Base-by-base conservation (phyloP, 2,888 invertebrate species). In the Agrochola circellaris region DNA sequence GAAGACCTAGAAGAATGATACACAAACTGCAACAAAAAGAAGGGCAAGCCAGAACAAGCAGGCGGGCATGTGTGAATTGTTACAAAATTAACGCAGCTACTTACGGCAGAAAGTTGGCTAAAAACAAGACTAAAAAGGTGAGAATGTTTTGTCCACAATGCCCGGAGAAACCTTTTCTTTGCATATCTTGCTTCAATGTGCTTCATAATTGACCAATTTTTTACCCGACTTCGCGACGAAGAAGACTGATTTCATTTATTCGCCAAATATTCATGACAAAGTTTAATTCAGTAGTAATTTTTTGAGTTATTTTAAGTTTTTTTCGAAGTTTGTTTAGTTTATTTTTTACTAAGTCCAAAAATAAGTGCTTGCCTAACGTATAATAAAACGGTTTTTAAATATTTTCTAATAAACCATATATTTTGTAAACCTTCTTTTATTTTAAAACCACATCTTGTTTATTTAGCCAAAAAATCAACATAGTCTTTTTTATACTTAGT, bases 81-180 rank as follows among this genome's bases (percentile, higher is more conserved):
- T 81, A 78, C 74, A 81, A 81, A 80, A 73, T 42, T 61, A 77
- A 79, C 23, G 69, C 13, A 66, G 61, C 58, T 73, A 48, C 75
- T 69, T 76, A 67, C 67, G 77, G 77, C 60, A 77, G 69, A 75
- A 77, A 77, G 11, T 64, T 74, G 61, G 73, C 83, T n/a, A 81
- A 81, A 73, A 83, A 83, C 64, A 81, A 78, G 38, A 75, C 73
- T 56, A 81, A 81, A 78, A 75, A 78, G 62, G 78, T 75, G 60
- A 71, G 34, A 74, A 82, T 20, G n/a, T 82, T 75, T 71, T 78
- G 83, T 75, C 62, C 64, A 60, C 64, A 79, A 69, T 81, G 81
- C 58, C 71, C 61, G 20, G 51, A 82, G 54, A 75, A 82, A 17
- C 74, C 77, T 60, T 77, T 72, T 77, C 65, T 75, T 26, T 81